Conservation (phyloP, 2,113 vertebrate genomes). For the Anoplopoma fimbria region DNA sequence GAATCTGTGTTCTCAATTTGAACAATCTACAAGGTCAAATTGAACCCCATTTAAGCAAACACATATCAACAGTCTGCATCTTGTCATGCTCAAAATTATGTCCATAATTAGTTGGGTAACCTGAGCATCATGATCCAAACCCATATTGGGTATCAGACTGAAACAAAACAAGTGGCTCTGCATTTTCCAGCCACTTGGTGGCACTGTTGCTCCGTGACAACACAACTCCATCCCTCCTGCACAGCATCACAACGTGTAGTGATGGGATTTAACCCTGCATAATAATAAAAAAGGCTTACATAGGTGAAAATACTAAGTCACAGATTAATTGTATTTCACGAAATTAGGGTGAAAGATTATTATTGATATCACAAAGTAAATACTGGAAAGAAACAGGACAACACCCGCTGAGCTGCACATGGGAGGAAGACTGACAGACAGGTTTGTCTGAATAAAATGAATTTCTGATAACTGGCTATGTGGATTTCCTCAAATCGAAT, state of each 20-base stretch:
- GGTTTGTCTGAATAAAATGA: slow-evolving; percentile 30
- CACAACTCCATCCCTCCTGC: background rate
- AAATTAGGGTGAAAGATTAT: slow-evolving; percentile 7
- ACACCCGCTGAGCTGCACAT: slow-evolving; percentile 37
- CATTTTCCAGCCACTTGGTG: slow-evolving; percentile 85
- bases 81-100: background rate
- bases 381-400: slow-evolving; percentile 30
- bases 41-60: background rate
- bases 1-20: background rate
- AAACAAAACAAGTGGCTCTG: slow-evolving; percentile 61
- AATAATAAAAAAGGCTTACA: slow-evolving; percentile 57
- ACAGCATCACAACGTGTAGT: slow-evolving; percentile 53
- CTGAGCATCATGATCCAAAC: slow-evolving; percentile 62
- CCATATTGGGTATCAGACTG: background rate
- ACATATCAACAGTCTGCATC: background rate
- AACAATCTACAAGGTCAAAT: background rate
- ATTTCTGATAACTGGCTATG: slow-evolving; percentile 22
- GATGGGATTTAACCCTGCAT: slow-evolving; percentile 64
- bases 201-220: slow-evolving; percentile 87
- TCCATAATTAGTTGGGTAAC: slow-evolving; percentile 31
- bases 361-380: slow-evolving; percentile 2
- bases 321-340: slow-evolving; percentile 31
- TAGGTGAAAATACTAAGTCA: slow-evolving; percentile 43
- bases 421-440: slow-evolving; percentile 15
- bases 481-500: background rate